phyloP scores from a whole-genome alignment of 2,797 vertebrate species.

The Sciurus vulgaris region DNA sequence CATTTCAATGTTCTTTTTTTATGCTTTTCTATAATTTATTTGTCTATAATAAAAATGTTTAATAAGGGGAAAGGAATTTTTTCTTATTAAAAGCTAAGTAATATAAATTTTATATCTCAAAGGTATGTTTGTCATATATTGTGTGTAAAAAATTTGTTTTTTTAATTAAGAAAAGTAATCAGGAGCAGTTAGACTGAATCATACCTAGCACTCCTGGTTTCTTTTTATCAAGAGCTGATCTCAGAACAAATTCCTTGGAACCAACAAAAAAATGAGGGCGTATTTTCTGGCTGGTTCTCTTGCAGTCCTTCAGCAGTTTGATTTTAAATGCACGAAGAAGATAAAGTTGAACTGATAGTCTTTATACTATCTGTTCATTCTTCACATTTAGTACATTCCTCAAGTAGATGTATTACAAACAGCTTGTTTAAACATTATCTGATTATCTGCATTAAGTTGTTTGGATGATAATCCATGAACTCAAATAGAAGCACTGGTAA shows the following conservation, averaged over 20 bases:
- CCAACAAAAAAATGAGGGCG: not conserved
- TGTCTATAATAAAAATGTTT: slow-evolving; percentile 39
- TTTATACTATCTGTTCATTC: not conserved
- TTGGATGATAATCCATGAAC: not conserved
- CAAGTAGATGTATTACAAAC: not conserved
- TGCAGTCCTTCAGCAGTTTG: not conserved
- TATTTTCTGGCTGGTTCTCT: not conserved
- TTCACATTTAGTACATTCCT: slow-evolving; percentile 60
- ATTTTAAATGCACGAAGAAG: not conserved
- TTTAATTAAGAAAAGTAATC: slow-evolving; percentile 15
- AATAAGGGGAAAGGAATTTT: not conserved
- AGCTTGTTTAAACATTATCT: slow-evolving; percentile 16
- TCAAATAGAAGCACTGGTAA: not conserved
- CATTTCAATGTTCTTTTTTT: not conserved
- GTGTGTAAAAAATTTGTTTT: not conserved
- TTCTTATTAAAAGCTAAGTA: not conserved
- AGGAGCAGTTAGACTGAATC: not conserved
- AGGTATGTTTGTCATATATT: not conserved
- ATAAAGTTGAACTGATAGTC: slow-evolving; percentile 16
- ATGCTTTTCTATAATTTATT: not conserved
- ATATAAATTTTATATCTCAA: not conserved
- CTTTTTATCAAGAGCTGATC: slow-evolving; percentile 48
- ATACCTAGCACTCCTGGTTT: slow-evolving; percentile 24
- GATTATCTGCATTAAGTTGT: not conserved
- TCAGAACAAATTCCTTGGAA: slow-evolving; percentile 44